Percentiles rank a stretch among this genome's conserved stretches.
Conservation (phyloP, 1,140 invertebrate genomes). For the Phymorhynchus buccinoides region DNA sequence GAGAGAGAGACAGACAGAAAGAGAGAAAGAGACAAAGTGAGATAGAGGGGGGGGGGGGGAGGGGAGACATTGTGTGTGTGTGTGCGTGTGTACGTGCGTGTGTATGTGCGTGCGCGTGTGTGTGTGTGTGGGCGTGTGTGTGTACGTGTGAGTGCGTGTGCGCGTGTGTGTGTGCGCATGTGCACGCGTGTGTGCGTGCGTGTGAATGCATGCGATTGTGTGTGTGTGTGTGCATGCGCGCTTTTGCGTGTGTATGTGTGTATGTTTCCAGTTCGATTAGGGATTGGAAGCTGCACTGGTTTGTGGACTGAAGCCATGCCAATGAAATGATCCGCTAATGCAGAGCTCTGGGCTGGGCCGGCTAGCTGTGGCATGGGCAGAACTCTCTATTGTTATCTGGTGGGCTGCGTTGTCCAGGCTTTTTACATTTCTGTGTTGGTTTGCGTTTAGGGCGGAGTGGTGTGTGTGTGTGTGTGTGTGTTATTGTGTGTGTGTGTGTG, state of each 20-base stretch:
- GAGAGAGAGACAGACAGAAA: background rate
- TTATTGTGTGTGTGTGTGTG: slow-evolving; percentile 1
- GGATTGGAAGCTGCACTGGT: too few species aligned
- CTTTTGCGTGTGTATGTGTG: background rate
- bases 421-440: too few species aligned
- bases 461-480: background rate
- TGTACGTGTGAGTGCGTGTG: background rate
- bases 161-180: background rate
- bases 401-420: too few species aligned
- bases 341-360: too few species aligned
- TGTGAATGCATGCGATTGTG: background rate
- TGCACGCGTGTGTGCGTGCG: background rate
- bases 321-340: too few species aligned
- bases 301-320: too few species aligned
- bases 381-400: too few species aligned
- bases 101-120: background rate
- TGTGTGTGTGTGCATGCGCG: background rate
- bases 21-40: background rate
- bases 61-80: background rate
- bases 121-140: slow-evolving; percentile 3
- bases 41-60: background rate
- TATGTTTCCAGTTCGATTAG: too few species aligned
- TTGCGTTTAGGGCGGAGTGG: too few species aligned
- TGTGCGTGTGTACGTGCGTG: background rate
- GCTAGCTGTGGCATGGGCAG: too few species aligned